Evolutionary conservation across 2,113 vertebrate species (phyloP), one percentile per base, ranked within the genome.

Genomic region (Brachypteracias leptosomus): DNA sequence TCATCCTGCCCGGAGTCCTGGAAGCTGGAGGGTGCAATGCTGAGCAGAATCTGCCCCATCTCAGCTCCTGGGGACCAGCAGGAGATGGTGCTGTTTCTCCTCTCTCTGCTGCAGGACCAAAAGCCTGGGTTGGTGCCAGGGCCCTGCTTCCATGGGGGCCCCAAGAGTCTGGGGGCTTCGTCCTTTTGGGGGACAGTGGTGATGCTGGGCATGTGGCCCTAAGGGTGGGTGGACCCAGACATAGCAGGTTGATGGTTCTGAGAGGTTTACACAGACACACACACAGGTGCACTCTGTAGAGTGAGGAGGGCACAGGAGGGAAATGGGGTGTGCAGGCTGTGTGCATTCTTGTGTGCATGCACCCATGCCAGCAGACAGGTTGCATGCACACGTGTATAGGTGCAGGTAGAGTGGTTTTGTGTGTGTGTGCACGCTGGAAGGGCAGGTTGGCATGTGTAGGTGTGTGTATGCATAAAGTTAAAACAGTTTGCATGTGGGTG

Each of bases 31-130:
- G 1, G 1, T n/a, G 31, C 7, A 2, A 16, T 7, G 1, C 16
- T 47, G 61, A 44, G n/a, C 44, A 31, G 62, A 26, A 61, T 68
- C 58, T 61, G 36, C 33, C 24, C 10, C 12, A 1, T 42, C 42
- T 82, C 29, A 11, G 57, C 74, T 95, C 38, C 72, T 4, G 0
- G 26, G 11, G 16, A 40, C 25, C 2, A 5, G 89, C 49, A 13
- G 80, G 95, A 92, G 89, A 73, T 94, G 95, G 93, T 96, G 91
- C 93, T 89, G n/a, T 90, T 96, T 80, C 68, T 95, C 86, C 33
- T 82, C 47, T 2, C 20, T 1, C 73, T 2, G 0, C n/a, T 80
- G 79, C n/a, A 14, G 70, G n/a, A 16, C 46, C 40, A 40, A 58
- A 77, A 62, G 28, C 35, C 35, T 55, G 10, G 11, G 62, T 31